These are phyloP conservation scores for Trachelus tabidus DNA, from an alignment of 2,888 invertebrate species.

Conservation along the genomic window DNA sequence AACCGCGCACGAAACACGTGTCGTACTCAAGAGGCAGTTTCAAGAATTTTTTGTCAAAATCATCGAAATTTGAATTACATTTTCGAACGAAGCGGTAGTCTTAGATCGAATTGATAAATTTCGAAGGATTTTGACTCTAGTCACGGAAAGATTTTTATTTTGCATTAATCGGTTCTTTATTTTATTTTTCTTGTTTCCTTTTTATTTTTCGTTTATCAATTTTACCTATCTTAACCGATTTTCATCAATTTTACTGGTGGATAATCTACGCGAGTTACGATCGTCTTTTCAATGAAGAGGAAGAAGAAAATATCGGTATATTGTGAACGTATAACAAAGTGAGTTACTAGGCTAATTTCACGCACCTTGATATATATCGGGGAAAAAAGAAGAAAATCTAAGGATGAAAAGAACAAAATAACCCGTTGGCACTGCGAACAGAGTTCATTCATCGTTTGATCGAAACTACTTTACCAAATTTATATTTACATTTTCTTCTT, in stretches of 20 bases:
- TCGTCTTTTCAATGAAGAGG: not conserved
- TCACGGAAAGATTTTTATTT: conserved; percentile 28
- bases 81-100: not conserved
- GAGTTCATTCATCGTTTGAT: not conserved
- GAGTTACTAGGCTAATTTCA: not conserved
- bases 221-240: not conserved
- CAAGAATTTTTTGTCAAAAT: conserved; percentile 8
- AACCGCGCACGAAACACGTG: conserved; percentile 8
- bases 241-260: not conserved
- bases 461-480: not conserved
- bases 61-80: not conserved
- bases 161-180: not conserved
- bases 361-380: not conserved
- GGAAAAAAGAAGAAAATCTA: not conserved
- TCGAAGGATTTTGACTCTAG: conserved; percentile 38
- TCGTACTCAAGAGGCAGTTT: conserved; percentile 8
- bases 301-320: not conserved
- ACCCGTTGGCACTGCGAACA: not conserved
- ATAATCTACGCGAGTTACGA: not conserved
- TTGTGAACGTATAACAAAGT: not conserved
- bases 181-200: not conserved
- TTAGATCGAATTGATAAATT: not conserved
- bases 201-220: not conserved
- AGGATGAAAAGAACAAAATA: not conserved
- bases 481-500: not conserved